Evolutionary conservation across 2,113 vertebrate genomes (phyloP).

Genomic region (Ammodytes marinus): DNA sequence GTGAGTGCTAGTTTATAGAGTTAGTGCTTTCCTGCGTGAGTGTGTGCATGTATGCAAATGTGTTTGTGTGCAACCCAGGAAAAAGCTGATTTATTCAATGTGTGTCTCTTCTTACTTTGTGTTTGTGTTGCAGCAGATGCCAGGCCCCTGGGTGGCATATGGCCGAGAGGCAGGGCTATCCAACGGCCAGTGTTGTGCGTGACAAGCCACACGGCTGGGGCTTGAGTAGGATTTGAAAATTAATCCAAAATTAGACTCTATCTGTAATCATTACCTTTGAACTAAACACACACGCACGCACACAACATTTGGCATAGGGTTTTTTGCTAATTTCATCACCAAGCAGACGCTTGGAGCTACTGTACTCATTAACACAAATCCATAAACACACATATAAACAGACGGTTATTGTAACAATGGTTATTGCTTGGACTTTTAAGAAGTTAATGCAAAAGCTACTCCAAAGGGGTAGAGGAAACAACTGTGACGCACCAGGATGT

Average conservation of each 20-base stretch:
- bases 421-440: not conserved
- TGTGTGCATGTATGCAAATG: constrained; percentile 32
- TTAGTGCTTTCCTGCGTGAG: not conserved
- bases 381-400: not conserved
- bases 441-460: not conserved
- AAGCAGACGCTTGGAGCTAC: constrained; percentile 64
- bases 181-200: constrained; percentile 67
- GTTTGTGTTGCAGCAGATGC: constrained; percentile 74
- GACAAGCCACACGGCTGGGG: constrained; percentile 41
- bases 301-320: constrained; percentile 57
- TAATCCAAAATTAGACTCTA: constrained; percentile 31
- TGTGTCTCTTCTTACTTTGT: constrained; percentile 47
- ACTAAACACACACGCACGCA: constrained; percentile 18
- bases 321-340: constrained; percentile 69
- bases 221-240: constrained; percentile 33
- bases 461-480: no score
- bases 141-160: constrained; percentile 76
- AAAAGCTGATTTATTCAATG: constrained; percentile 42
- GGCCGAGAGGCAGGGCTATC: constrained; percentile 79
- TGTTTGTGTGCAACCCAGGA: constrained; percentile 11
- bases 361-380: constrained; percentile 61
- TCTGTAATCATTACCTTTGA: constrained; percentile 47
- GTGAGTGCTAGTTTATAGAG: not conserved
- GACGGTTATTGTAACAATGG: not conserved
- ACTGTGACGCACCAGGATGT: not conserved